Evolutionary conservation across 2,113 vertebrate genomes (phyloP), one percentile per base, ranked within the genome.

Genomic region (Macroglossus sobrinus): DNA sequence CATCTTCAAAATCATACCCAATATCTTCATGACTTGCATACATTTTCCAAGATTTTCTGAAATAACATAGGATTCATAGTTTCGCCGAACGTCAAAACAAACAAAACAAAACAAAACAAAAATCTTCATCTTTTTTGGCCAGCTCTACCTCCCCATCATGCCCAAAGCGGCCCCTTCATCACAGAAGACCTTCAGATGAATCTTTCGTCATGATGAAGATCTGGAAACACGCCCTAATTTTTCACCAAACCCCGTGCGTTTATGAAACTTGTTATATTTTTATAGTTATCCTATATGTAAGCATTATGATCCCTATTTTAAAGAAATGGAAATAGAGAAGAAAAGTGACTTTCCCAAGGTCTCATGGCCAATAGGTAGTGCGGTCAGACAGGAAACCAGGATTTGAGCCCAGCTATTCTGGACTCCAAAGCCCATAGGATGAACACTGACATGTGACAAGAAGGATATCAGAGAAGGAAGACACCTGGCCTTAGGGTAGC

Each of bases 21-120:
- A 99, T 97, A 92, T 98, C 98, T 97, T 98, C 98, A 81, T 97
- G 98, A 68, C 98, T 98, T 59, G 98, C 94, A 87, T 98, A 98
- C 99, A 99, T 99, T 97, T 98, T 95, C 86, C 96, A 86, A 72
- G 3, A 50, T 98, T 97, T 94, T 93, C 97, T 98, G 96, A 98
- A 98, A 98, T 1, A 98, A 98, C 68, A 98, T 1, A 81, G 0
- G 95, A 92, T 63, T 97, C 91, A 91, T 30, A 61, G 84, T 75
- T 95, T 97, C n/a, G 96, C 55, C 79, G 43, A 59, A 40, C 13
- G 47, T 10, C 72, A 13, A 68, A 80, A 96, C 78, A 68, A 5
- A 47, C 63, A 64, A 75, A 15, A 18, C 13, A 33, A 57, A 91
- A n/a, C n/a, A n/a, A n/a, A n/a, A n/a, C n/a, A n/a, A 33, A 9